Percentiles rank a stretch among this genome's conserved stretches.
These are phyloP conservation scores for Tipula lateralis DNA, from an alignment of 2,888 invertebrate species.

Conservation along the genomic window DNA sequence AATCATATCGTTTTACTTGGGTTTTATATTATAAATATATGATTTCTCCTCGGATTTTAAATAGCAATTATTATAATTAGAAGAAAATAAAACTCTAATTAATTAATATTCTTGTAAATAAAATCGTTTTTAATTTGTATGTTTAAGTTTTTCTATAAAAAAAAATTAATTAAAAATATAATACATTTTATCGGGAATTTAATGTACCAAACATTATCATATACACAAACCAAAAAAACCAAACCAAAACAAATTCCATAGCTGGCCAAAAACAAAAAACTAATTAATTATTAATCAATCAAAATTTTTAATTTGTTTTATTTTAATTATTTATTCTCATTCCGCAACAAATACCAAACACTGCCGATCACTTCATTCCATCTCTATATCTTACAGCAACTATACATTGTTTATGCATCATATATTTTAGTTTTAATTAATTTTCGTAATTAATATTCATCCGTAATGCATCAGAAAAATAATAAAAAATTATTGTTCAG, in stretches of 20 bases:
- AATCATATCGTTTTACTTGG: not conserved
- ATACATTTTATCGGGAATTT: not conserved
- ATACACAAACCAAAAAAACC: not conserved
- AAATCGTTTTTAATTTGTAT: not conserved
- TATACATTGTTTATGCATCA: not conserved
- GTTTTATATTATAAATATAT: not conserved
- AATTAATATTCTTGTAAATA: conserved; percentile 9
- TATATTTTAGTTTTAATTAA: not conserved
- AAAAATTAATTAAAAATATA: not conserved
- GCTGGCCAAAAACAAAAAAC: not conserved
- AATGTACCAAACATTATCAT: conserved; percentile 5
- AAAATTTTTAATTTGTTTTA: not conserved
- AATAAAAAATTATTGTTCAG: not conserved
- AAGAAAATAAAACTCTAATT: not conserved
- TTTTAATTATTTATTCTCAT: not conserved
- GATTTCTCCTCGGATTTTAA: conserved; percentile 14
- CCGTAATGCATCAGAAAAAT: not conserved
- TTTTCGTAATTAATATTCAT: not conserved
- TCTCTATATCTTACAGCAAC: not conserved
- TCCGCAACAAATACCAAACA: not conserved
- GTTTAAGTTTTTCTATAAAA: conserved; percentile 3
- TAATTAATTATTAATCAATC: not conserved
- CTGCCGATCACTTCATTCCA: not conserved
- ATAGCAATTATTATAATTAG: conserved; percentile 11
- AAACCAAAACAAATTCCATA: conserved; percentile 3